Evolutionary conservation across 2,113 vertebrate species (phyloP).

Genomic region (Rhizomys pruinosus): DNA sequence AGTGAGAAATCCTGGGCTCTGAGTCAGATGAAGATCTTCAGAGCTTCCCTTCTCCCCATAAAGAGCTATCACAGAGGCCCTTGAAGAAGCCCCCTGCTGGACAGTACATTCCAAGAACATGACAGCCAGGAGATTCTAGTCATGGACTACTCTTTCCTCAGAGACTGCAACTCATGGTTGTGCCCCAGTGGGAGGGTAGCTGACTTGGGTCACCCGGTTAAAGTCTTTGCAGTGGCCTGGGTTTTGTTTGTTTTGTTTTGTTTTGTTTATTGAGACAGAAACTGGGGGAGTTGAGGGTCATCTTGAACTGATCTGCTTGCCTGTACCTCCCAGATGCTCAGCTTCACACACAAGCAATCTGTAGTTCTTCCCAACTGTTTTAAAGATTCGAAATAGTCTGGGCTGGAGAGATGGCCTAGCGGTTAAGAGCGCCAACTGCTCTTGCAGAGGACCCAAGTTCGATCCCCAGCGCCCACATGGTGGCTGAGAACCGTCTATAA

Average conservation of each 20-base stretch:
- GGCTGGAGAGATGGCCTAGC: too few species aligned
- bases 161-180: background rate
- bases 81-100: background rate
- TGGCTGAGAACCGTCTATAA: too few species aligned
- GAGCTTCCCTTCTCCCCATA: background rate
- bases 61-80: background rate
- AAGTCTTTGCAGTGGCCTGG: background rate
- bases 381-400: slow-evolving; percentile 51
- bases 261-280: background rate
- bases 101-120: background rate
- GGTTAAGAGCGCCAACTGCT: too few species aligned
- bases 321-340: background rate
- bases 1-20: background rate
- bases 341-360: background rate
- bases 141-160: background rate
- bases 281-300: background rate
- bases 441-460: too few species aligned
- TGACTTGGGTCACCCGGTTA: background rate
- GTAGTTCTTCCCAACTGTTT: background rate
- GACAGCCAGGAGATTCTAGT: background rate
- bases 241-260: background rate
- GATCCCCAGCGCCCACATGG: too few species aligned
- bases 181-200: background rate
- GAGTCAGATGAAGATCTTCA: background rate
- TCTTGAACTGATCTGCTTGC: background rate